phyloP scores from a whole-genome alignment of 1,140 invertebrate genomes.

The Sycophila sp. region DNA sequence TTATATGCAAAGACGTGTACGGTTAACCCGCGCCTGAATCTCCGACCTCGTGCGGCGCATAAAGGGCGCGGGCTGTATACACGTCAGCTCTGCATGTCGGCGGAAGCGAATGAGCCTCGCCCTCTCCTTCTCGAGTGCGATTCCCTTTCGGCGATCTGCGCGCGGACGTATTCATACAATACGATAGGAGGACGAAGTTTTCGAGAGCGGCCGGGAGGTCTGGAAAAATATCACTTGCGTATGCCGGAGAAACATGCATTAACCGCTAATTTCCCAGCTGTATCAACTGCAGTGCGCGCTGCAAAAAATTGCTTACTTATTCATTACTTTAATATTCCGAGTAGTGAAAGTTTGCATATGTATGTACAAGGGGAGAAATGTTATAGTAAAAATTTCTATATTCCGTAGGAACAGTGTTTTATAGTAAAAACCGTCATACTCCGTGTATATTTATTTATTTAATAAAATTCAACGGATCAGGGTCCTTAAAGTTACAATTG shows the following conservation, averaged over 20 bases:
- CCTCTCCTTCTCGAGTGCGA: not conserved
- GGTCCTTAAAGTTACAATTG: too few relatives aligned
- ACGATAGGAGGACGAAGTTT: slow-evolving; percentile 2
- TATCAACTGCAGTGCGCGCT: too few relatives aligned
- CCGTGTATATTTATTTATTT: too few relatives aligned
- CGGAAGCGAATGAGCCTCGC: slow-evolving; percentile 28
- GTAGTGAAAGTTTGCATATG: too few relatives aligned
- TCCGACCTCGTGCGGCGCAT: not conserved
- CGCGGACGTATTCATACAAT: not conserved
- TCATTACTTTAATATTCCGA: too few relatives aligned
- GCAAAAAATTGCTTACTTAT: too few relatives aligned
- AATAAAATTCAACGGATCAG: too few relatives aligned
- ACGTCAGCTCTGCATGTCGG: not conserved
- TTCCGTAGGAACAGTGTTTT: too few relatives aligned
- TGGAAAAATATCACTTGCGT: not conserved
- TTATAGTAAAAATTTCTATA: too few relatives aligned
- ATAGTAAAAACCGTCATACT: too few relatives aligned
- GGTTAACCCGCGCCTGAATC: slow-evolving; percentile 41
- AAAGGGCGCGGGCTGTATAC: not conserved
- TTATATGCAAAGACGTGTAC: slow-evolving; percentile 58
- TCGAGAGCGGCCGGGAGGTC: not conserved
- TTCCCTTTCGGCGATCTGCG: not conserved
- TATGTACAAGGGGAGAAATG: too few relatives aligned
- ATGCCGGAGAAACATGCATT: slow-evolving; percentile 13
- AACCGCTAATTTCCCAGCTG: not conserved